Evolutionary conservation across 2,888 invertebrate species (phyloP).

Genomic region (Podabrus alpinus): DNA sequence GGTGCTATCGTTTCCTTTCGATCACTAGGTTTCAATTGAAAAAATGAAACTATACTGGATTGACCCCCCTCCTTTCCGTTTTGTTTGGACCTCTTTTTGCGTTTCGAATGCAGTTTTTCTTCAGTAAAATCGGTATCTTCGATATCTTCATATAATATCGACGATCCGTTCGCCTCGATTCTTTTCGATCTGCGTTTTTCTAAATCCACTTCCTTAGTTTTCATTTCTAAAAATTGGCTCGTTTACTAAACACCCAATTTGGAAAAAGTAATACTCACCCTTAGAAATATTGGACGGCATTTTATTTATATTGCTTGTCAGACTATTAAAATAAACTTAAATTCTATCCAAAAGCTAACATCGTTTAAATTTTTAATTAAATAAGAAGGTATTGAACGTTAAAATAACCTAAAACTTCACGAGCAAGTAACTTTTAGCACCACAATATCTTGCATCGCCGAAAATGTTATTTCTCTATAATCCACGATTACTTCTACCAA

Average conservation of each 20-base stretch:
- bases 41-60: conserved; percentile 12
- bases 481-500: not conserved
- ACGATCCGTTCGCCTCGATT: not conserved
- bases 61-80: not conserved
- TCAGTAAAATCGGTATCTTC: not conserved
- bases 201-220: not conserved
- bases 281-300: not conserved
- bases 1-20: not conserved
- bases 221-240: not conserved
- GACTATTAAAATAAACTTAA: not conserved
- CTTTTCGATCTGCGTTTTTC: not conserved
- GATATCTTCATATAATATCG: not conserved
- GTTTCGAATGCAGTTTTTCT: not conserved
- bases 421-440: not conserved
- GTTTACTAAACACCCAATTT: not conserved
- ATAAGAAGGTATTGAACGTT: no score
- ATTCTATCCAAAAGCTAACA: not conserved
- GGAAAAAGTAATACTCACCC: not conserved
- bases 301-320: not conserved
- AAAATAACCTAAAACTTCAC: not conserved
- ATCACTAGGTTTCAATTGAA: not conserved
- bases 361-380: no score
- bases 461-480: not conserved
- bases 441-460: not conserved
- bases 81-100: not conserved